Base-by-base conservation (phyloP, 1,140 invertebrate genomes). In the Agrypnia vestita region DNA sequence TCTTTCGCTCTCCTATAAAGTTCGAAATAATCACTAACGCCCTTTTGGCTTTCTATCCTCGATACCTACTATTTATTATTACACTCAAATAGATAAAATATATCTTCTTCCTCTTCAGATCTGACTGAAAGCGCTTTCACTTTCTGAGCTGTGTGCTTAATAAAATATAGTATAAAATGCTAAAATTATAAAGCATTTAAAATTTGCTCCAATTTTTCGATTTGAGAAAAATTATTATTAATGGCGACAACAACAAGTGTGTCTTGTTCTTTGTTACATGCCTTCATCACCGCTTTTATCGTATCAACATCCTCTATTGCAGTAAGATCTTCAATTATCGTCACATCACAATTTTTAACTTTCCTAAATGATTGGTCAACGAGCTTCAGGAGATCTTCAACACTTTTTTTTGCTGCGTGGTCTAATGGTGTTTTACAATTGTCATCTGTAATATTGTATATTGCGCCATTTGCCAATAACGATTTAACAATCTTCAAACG, bases 241-340 rank as follows among this genome's bases (percentile, higher is more conserved):
- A 71, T 71, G 3, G 67, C 67, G 3, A 71, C 46, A 21, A 71
- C 46, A 7, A 71, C 9, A 6, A 71, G 15, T 25, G 67, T 21
- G 6, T 71, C 15, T 7, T 13, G 19, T 0, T 71, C 46, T n/a
- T 17, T 21, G 12, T 19, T 71, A 19, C 46, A 17, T 1, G 67
- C 67, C 15, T 47, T 71, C 67, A 49, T 71, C 44, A 71, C 67
- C 46, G 67, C 47, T 71, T 25, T 49, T 11, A 25, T 46, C 19
- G 15, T 71, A 6, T 47, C 12, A 21, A 51, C 25, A 25, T 71
- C 67, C 21, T 25, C 15, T 17, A 13, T 71, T 71, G 19, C 9
- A 35, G 12, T 17, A n/a, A 71, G 47, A 21, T 71, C 67, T 10
- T 71, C 67, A 12, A 71, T 21, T 6, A 71, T 15, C 6, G 15